phyloP scores from a whole-genome alignment of 2,888 invertebrate species.

The Crematogaster levior region DNA sequence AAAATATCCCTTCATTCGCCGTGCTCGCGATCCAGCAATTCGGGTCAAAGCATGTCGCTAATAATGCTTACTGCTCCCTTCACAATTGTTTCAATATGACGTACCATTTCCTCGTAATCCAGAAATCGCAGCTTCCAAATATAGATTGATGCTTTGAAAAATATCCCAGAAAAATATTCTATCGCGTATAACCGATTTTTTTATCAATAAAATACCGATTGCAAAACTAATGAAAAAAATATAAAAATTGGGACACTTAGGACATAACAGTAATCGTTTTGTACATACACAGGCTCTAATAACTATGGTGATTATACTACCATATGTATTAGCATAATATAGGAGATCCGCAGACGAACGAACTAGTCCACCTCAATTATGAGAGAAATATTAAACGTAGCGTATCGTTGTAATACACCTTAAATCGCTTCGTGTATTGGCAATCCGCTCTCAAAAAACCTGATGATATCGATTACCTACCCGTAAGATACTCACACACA shows the following conservation, averaged over 20 bases:
- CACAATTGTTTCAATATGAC: slow-evolving; percentile 25
- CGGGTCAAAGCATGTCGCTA: slow-evolving; percentile 50
- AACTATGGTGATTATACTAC: slow-evolving; percentile 65
- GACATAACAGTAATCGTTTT: neutral
- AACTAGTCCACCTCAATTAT: slow-evolving; percentile 60
- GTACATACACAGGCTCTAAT: slow-evolving; percentile 14
- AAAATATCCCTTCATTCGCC: slow-evolving; percentile 53
- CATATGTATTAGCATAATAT: slow-evolving; percentile 66
- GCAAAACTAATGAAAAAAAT: slow-evolving; percentile 12
- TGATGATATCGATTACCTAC: slow-evolving; percentile 49
- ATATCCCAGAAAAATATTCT: neutral
- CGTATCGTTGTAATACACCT: slow-evolving; percentile 58
- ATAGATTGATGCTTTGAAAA: neutral
- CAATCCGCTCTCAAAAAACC: slow-evolving; percentile 10
- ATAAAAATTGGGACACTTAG: slow-evolving; percentile 5
- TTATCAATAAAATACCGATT: neutral
- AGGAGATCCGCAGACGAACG: slow-evolving; percentile 50
- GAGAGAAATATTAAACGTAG: slow-evolving; percentile 71
- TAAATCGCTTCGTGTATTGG: slow-evolving; percentile 39
- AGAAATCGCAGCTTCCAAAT: neutral
- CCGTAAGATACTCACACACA: neutral
- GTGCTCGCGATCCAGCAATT: slow-evolving; percentile 39
- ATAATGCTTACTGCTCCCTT: slow-evolving; percentile 21
- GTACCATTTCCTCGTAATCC: slow-evolving; percentile 6
- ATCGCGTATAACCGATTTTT: neutral